These are phyloP conservation scores for Laspeyria flexula DNA, from an alignment of 2,888 invertebrate genomes.

Conservation along the genomic window DNA sequence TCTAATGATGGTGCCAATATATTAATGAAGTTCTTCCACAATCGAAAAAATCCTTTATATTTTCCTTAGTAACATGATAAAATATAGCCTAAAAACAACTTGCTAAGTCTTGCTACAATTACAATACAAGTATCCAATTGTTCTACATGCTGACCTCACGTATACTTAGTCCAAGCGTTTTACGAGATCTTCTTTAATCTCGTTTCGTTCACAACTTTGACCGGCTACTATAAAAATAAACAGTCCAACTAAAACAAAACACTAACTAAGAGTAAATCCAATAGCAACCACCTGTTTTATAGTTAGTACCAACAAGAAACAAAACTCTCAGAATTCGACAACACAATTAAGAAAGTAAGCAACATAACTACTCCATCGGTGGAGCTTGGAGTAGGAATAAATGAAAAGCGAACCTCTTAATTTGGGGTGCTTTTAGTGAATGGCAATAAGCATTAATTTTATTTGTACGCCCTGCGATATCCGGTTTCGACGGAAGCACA, in stretches of 20 bases:
- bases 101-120: no score
- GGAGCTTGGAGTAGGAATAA: constrained; percentile 33
- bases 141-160: no score
- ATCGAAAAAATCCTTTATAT: no score
- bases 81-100: no score
- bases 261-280: constrained; percentile 22
- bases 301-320: constrained; percentile 40
- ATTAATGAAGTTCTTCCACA: no score
- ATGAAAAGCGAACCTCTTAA: constrained; percentile 54
- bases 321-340: constrained; percentile 31
- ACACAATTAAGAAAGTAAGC: constrained; percentile 41
- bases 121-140: no score
- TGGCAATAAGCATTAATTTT: constrained; percentile 80
- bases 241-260: constrained; percentile 2
- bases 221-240: not conserved
- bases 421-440: constrained; percentile 59
- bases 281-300: constrained; percentile 34
- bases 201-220: not conserved
- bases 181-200: not conserved
- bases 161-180: no score
- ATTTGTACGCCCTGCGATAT: constrained; percentile 76
- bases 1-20: no score
- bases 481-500: constrained; percentile 79
- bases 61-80: no score
- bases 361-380: constrained; percentile 38